Conservation (phyloP, 2,113 vertebrate species). For the Elephantulus edwardii region DNA sequence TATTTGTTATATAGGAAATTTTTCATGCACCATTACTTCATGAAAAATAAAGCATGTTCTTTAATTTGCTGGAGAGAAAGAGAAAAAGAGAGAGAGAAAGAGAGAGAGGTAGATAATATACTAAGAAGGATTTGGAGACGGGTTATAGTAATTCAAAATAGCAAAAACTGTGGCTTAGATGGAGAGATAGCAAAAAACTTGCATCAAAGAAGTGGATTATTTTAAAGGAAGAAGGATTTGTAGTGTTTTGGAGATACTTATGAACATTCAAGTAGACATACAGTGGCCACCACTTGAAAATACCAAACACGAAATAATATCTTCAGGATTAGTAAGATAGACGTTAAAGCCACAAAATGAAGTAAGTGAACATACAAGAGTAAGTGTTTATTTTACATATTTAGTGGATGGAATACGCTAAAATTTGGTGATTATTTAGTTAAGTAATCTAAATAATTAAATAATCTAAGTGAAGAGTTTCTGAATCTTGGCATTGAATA, state of each 20-base stretch:
- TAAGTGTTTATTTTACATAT: not conserved
- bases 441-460: too few relatives aligned
- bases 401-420: not conserved
- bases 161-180: not conserved
- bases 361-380: not conserved
- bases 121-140: not conserved
- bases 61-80: too few relatives aligned
- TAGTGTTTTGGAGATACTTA: not conserved
- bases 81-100: too few relatives aligned
- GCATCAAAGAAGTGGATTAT: not conserved
- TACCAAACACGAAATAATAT: not conserved
- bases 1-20: too few relatives aligned
- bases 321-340: not conserved
- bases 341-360: not conserved
- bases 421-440: not conserved
- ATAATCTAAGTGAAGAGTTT: constrained; percentile 97
- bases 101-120: not conserved
- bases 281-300: not conserved
- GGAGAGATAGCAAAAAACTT: not conserved
- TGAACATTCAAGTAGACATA: not conserved
- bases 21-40: too few relatives aligned
- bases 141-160: not conserved
- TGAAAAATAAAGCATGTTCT: too few relatives aligned
- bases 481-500: constrained; percentile 98
- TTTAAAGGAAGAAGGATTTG: not conserved